A percentile compares a stretch with the other conserved stretches of the same genome.
phyloP scores from a whole-genome alignment of 1,140 invertebrate genomes.

The Bombus sibiricus region DNA sequence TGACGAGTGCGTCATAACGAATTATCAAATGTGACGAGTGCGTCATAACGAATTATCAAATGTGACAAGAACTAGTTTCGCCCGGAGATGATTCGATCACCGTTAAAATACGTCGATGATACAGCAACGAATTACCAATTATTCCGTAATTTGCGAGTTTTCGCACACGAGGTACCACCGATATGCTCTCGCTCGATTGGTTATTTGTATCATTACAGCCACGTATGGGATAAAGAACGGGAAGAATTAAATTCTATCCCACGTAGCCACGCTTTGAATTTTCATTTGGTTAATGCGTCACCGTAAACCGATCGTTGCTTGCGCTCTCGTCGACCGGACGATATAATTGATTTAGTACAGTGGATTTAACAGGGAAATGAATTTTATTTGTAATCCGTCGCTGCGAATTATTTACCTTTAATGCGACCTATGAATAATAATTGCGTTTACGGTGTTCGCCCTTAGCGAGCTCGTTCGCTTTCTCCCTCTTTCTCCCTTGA shows the following conservation, averaged over 20 bases:
- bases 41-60: neutral
- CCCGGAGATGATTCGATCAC: neutral
- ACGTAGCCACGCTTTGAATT: slow-evolving; percentile 56
- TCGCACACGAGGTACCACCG: slow-evolving; percentile 7
- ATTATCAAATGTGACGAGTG: neutral
- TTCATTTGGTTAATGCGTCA: slow-evolving; percentile 62
- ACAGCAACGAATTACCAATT: slow-evolving; percentile 54
- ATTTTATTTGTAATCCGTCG: slow-evolving; percentile 52
- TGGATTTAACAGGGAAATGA: slow-evolving; percentile 65
- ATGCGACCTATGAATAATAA: slow-evolving; percentile 44
- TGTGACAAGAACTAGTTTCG: neutral
- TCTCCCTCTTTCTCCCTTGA: too few species aligned
- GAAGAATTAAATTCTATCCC: slow-evolving; percentile 59
- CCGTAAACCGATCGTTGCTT: slow-evolving; percentile 46
- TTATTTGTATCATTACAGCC: slow-evolving; percentile 56
- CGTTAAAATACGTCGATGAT: slow-evolving; percentile 30
- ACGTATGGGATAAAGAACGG: slow-evolving; percentile 51
- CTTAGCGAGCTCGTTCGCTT: neutral
- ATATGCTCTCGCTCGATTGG: slow-evolving; percentile 17
- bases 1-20: neutral
- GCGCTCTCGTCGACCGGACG: slow-evolving; percentile 10
- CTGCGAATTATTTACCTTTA: slow-evolving; percentile 51
- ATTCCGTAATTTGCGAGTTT: slow-evolving; percentile 52
- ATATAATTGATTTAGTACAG: slow-evolving; percentile 60
- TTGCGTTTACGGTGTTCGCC: slow-evolving; percentile 11